These are phyloP conservation scores for Leptopterna dolabrata DNA, from an alignment of 2,888 invertebrate genomes.

Conservation along the genomic window DNA sequence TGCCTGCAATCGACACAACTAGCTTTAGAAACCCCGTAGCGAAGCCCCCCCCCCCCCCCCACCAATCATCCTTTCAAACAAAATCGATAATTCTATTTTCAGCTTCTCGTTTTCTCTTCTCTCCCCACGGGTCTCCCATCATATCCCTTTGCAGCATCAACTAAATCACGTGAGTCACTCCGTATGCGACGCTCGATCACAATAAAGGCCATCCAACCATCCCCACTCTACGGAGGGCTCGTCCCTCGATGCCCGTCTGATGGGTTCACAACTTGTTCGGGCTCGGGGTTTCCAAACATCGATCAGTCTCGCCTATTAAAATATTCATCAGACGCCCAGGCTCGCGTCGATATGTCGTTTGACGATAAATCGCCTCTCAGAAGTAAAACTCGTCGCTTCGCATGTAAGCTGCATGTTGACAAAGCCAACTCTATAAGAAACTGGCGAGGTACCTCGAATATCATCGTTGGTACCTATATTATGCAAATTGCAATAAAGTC, in stretches of 20 bases:
- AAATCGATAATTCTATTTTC: conserved; percentile 46
- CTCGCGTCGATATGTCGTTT: neutral
- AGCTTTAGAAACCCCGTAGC: conserved; percentile 2
- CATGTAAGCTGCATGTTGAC: too few relatives aligned
- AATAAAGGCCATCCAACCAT: conserved; percentile 32
- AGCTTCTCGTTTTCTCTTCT: conserved; percentile 25
- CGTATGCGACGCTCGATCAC: conserved; percentile 17
- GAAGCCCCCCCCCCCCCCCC: neutral
- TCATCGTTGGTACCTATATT: too few relatives aligned
- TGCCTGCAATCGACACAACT: neutral
- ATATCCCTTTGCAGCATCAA: conserved; percentile 42
- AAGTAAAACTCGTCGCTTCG: too few relatives aligned
- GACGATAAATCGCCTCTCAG: neutral
- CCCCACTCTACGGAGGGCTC: neutral
- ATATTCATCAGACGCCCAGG: neutral
- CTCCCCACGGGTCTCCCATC: conserved; percentile 7
- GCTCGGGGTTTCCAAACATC: neutral
- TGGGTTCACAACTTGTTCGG: conserved; percentile 25
- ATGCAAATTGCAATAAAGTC: too few relatives aligned
- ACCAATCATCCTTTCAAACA: neutral
- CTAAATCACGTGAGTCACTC: conserved; percentile 45
- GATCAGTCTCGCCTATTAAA: conserved; percentile 11
- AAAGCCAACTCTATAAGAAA: too few relatives aligned
- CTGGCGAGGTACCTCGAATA: too few relatives aligned
- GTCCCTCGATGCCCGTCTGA: neutral